Evolutionary conservation across 2,888 invertebrate genomes (phyloP).

Genomic region (Iselma pallidipennis): DNA sequence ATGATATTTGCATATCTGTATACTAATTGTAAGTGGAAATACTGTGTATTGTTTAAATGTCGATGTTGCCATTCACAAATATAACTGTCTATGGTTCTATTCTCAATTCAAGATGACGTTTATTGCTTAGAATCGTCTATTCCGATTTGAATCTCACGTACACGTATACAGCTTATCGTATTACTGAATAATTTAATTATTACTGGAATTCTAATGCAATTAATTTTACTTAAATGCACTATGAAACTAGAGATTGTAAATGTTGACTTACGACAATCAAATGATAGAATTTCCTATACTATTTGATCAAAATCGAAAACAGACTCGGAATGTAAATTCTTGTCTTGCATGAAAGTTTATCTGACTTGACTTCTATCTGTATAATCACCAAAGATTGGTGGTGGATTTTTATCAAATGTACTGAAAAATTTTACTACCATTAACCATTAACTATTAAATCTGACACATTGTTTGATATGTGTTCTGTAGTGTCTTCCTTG

Average conservation of each 20-base stretch:
- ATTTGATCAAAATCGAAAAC: too few relatives aligned
- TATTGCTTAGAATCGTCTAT: background rate
- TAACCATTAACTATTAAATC: too few relatives aligned
- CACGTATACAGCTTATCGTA: background rate
- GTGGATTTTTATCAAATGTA: too few relatives aligned
- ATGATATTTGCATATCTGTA: too few relatives aligned
- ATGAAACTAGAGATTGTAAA: background rate
- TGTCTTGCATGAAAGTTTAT: too few relatives aligned
- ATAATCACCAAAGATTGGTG: too few relatives aligned
- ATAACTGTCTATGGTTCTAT: background rate
- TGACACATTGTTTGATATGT: too few relatives aligned
- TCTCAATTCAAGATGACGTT: background rate
- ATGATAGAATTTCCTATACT: too few relatives aligned
- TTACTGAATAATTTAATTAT: background rate
- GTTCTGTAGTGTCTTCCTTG: too few relatives aligned
- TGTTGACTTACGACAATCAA: background rate
- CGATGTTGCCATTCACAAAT: background rate
- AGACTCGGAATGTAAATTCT: too few relatives aligned
- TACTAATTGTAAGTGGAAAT: background rate
- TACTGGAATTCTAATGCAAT: background rate
- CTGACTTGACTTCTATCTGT: too few relatives aligned
- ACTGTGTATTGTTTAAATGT: background rate
- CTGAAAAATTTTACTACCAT: too few relatives aligned
- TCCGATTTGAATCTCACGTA: background rate
- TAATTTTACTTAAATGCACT: background rate